Conservation (phyloP, 2,113 vertebrate species). For the Nestor notabilis region DNA sequence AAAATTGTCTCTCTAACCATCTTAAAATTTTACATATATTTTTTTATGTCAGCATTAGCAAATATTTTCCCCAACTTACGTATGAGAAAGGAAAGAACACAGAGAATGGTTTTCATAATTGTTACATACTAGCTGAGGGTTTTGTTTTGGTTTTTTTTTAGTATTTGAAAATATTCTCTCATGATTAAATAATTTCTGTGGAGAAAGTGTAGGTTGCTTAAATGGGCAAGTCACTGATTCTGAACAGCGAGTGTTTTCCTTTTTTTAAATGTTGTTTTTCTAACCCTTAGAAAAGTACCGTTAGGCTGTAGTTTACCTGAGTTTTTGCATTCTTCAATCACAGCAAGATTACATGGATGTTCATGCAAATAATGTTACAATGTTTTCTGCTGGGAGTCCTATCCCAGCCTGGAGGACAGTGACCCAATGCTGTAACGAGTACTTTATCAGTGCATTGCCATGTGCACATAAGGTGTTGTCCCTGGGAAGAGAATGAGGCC, state of each 20-base stretch:
- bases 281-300: not conserved
- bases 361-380: not conserved
- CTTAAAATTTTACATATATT: not conserved
- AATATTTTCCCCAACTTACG: not conserved
- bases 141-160: not conserved
- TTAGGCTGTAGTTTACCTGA: not conserved
- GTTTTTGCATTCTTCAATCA: not conserved
- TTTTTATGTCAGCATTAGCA: not conserved
- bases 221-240: not conserved
- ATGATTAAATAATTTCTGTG: not conserved
- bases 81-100: not conserved
- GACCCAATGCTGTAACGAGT: accelerated
- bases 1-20: not conserved
- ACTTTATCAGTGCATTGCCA: no score
- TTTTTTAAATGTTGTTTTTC: not conserved
- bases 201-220: not conserved
- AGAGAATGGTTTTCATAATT: not conserved
- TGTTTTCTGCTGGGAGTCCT: not conserved
- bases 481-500: not conserved
- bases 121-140: not conserved
- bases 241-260: not conserved
- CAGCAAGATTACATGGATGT: not conserved
- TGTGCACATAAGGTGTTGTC: not conserved
- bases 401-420: not conserved
- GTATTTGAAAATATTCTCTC: not conserved